phyloP scores from a whole-genome alignment of 1,140 invertebrate species.

The Brachionus manjavacas region DNA sequence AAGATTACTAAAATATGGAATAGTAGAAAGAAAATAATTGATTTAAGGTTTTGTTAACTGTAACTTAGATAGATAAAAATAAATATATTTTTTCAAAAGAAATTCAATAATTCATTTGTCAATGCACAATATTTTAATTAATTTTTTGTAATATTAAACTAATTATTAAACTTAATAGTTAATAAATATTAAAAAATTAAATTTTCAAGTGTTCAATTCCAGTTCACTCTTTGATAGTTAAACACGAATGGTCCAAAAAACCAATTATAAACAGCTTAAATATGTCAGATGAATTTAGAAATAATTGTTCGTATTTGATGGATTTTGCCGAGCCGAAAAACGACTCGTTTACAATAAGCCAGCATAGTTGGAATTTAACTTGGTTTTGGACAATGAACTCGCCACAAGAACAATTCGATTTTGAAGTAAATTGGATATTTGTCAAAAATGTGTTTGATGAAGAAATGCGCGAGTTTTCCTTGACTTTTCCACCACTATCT shows the following conservation, averaged over 20 bases:
- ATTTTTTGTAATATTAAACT: not conserved
- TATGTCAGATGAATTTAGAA: not conserved
- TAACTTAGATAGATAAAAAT: too few species aligned
- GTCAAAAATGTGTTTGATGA: not conserved
- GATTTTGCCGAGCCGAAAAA: conserved; percentile 19
- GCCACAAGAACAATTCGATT: not conserved
- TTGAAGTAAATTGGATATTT: conserved; percentile 32
- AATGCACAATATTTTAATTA: too few species aligned
- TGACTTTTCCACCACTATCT: not conserved
- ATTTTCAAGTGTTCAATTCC: not conserved
- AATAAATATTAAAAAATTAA: not conserved
- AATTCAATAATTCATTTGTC: too few species aligned
- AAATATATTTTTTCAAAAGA: too few species aligned
- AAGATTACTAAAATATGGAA: too few species aligned
- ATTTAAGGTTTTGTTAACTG: too few species aligned
- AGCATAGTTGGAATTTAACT: not conserved
- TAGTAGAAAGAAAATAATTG: too few species aligned
- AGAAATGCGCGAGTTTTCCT: not conserved
- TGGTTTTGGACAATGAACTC: conserved; percentile 5
- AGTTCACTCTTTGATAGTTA: not conserved
- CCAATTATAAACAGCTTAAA: not conserved
- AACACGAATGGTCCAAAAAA: not conserved
- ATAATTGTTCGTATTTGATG: not conserved
- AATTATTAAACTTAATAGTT: not conserved
- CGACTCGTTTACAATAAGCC: not conserved